These are phyloP conservation scores for Drosophila histrio DNA, from an alignment of 2,888 invertebrate genomes.

Conservation along the genomic window DNA sequence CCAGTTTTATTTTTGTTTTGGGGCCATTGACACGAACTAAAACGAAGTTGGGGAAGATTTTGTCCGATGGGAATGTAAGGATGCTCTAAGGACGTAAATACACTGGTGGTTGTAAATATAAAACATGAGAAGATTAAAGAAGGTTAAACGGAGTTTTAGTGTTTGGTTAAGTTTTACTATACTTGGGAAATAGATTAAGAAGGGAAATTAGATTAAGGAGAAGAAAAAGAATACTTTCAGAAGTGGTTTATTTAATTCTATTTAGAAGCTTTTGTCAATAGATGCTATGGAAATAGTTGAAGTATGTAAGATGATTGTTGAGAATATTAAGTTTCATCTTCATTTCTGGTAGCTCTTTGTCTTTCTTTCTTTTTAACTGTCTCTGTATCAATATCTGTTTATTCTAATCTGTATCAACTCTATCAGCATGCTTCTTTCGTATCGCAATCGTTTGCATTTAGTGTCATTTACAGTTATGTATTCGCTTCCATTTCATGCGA, in stretches of 20 bases:
- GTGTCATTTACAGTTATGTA: slow-evolving; percentile 39
- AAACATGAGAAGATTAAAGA: neutral
- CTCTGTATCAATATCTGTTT: slow-evolving; percentile 13
- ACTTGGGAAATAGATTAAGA: neutral
- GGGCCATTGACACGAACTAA: slow-evolving; percentile 52
- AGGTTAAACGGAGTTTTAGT: neutral
- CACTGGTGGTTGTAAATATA: neutral
- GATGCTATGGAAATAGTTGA: too few species aligned
- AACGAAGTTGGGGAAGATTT: slow-evolving; percentile 1
- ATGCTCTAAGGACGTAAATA: neutral
- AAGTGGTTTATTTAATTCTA: too few species aligned
- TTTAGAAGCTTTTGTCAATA: too few species aligned
- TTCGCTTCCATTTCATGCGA: neutral
- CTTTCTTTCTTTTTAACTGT: neutral
- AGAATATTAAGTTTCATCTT: too few species aligned
- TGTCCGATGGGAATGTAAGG: neutral
- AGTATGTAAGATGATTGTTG: too few species aligned
- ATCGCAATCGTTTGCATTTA: slow-evolving; percentile 38
- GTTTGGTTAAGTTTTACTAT: neutral
- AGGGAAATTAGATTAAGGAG: neutral
- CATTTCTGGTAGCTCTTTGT: too few species aligned
- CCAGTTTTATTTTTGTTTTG: slow-evolving; percentile 38
- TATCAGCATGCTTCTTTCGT: slow-evolving; percentile 12
- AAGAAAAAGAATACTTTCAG: too few species aligned
- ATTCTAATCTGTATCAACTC: slow-evolving; percentile 23